phyloP scores from a whole-genome alignment of 2,113 vertebrate genomes.

The Hippoglossus stenolepis region DNA sequence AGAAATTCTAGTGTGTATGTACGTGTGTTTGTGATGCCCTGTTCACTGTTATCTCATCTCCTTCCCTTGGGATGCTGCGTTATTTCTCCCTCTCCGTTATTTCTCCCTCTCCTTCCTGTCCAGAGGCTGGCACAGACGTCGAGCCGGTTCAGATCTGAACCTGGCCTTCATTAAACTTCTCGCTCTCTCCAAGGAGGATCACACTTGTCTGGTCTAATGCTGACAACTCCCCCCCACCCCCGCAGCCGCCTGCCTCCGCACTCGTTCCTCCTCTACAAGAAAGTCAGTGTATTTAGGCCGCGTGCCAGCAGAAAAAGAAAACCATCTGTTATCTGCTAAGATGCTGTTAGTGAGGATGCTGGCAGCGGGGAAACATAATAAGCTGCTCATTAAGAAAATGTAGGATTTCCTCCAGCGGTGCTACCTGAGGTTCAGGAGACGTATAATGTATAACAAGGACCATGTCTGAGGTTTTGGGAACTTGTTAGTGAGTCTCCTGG shows the following conservation, averaged over 20 bases:
- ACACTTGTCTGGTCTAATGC: conserved; percentile 39
- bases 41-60: neutral
- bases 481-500: conserved; percentile 16
- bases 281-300: conserved; percentile 37
- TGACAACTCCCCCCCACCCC: conserved; percentile 35
- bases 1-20: too few relatives aligned
- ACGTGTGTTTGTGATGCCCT: neutral
- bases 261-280: conserved; percentile 15
- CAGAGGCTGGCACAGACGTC: neutral
- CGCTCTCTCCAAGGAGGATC: conserved; percentile 25
- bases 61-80: neutral
- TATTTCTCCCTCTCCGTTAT: neutral
- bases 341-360: conserved; percentile 43
- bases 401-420: conserved; percentile 27
- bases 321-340: conserved; percentile 67
- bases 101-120: conserved; percentile 4
- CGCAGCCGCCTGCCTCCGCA: conserved; percentile 24
- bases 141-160: neutral
- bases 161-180: conserved; percentile 15
- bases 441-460: conserved; percentile 8
- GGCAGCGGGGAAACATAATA: conserved; percentile 44
- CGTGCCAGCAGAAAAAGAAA: conserved; percentile 58
- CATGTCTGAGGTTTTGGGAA: conserved; percentile 1
- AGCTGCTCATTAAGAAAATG: conserved; percentile 48
- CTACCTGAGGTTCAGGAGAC: conserved; percentile 11